These are phyloP conservation scores for Hoplias malabaricus DNA, from an alignment of 2,113 vertebrate species.

Conservation along the genomic window DNA sequence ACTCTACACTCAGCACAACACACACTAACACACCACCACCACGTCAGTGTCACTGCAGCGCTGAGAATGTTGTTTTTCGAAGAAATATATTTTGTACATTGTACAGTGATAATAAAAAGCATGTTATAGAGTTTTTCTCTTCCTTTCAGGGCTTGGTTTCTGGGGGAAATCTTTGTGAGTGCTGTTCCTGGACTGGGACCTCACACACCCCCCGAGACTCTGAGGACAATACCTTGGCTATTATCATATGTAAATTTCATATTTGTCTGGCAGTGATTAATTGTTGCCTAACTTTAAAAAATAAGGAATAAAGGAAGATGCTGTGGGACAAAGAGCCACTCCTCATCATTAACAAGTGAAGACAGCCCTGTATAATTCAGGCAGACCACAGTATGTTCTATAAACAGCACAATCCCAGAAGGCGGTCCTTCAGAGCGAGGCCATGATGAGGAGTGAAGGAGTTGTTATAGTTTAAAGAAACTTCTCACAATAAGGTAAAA, in stretches of 20 bases:
- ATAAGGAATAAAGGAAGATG: conserved; percentile 34
- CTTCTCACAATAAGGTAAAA: too few relatives aligned
- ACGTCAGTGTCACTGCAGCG: too few relatives aligned
- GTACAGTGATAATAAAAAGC: too few relatives aligned
- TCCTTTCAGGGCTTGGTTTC: background rate
- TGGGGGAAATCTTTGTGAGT: background rate
- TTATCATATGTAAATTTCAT: conserved; percentile 47
- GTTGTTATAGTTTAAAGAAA: too few relatives aligned
- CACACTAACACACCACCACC: too few relatives aligned
- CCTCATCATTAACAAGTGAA: background rate
- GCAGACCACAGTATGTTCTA: background rate
- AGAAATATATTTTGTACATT: too few relatives aligned
- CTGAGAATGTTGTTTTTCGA: too few relatives aligned
- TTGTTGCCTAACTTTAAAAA: conserved; percentile 30
- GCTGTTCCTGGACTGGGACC: background rate
- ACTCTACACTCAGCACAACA: too few relatives aligned
- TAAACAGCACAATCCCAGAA: too few relatives aligned
- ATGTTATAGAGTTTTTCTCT: too few relatives aligned
- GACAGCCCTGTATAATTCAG: background rate
- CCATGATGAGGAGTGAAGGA: too few relatives aligned
- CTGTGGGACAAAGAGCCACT: background rate
- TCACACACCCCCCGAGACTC: background rate
- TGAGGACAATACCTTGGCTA: conserved; percentile 27
- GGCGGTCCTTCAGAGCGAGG: too few relatives aligned
- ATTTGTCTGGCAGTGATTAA: conserved; percentile 45